Base-by-base conservation (phyloP, 2,113 vertebrate genomes). In the Callocephalon fimbriatum region DNA sequence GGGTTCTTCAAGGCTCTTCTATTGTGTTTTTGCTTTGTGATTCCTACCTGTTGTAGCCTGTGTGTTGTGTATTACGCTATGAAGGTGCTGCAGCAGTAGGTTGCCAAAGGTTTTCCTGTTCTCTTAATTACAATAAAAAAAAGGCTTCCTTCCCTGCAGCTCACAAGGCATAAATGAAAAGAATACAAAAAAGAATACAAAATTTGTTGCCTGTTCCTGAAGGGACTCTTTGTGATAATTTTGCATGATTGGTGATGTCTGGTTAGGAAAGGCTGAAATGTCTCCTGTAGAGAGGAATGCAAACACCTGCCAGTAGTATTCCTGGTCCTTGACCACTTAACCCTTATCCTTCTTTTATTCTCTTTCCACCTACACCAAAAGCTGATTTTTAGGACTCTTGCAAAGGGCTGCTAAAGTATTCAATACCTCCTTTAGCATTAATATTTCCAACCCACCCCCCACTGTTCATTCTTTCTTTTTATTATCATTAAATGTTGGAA, bases 351-450 rank as follows among this genome's bases (percentile, higher is more conserved):
- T 25, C 65, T 95, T 37, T 82, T 54, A 27, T 80, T 91, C 45
- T 76, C 35, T 73, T 86, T 90, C 62, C 0, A 1, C 59, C 22
- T 19, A 9, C 42, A 86, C 7, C 38, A 83, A 25, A 83, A 90
- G 32, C 44, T 83, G 59, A 12, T 63, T 92, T 94, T 77, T 67
- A 78, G 1, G 6, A 44, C 26, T 71, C 42, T 70, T 84, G 59
- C 32, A 26, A 90, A 81, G 59, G 82, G 23, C 97, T 97, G 97
- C 78, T 95, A 90, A 96, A 97, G 86, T 84, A 96, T 93, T 97
- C 94, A 93, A 23, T 94, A 54, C 7, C 50, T 90, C 23, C 27
- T 96, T 88, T 86, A 94, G 72, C 65, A 40, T 88, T 92, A 95
- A 37, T 76, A 74, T 96, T 93, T 95, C 88, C 88, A 96, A 67